Evolutionary conservation across 1,140 invertebrate genomes (phyloP), one percentile per base, ranked within the genome.

Genomic region (Brachionus asplanchnoidis): DNA sequence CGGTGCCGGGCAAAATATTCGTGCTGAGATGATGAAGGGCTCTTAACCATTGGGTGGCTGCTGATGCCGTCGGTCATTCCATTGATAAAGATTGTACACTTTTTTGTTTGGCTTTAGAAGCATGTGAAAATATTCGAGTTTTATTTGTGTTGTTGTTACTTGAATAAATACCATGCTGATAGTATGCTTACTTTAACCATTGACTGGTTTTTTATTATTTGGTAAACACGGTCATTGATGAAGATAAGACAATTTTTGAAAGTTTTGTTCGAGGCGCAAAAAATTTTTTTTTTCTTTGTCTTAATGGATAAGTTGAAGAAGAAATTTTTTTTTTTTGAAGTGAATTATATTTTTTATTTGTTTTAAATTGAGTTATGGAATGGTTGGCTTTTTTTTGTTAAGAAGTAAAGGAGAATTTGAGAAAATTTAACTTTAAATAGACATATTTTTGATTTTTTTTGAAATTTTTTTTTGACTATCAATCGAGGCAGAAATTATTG

Each of bases 81-180:
- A 97, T 96, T 87, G 87, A 95, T 86, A 95, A 94, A 92, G 93
- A 85, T 86, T 94, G 86, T 93, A 44, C 53, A 68, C 12, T 80
- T 56, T 80, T 56, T n/a, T n/a, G n/a, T n/a, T n/a, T 66, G 4
- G 7, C 28, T 28, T 11, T 77, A 26, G 6, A 3, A 82, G 53
- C 79, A 82, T 77, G 44, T 77, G 73, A 77, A 77, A 77, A 77
- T 77, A 77, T 77, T 77, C 73, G 73, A 50, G 26, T 77, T 77
- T 77, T 42, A 32, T 68, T 44, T 28, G 14, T 12, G 2, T 44
- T 1, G 28, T 77, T 77, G 12, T 50, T 50, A 46, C 14, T 53
- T 23, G 73, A 50, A 77, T 53, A 77, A 77, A 77, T 77, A 77
- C 26, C 73, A 77, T 77, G 46, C 73, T 77, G 12, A 77, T 44